phyloP scores from a whole-genome alignment of 2,888 invertebrate genomes.

The Drosophila buzzatii region DNA sequence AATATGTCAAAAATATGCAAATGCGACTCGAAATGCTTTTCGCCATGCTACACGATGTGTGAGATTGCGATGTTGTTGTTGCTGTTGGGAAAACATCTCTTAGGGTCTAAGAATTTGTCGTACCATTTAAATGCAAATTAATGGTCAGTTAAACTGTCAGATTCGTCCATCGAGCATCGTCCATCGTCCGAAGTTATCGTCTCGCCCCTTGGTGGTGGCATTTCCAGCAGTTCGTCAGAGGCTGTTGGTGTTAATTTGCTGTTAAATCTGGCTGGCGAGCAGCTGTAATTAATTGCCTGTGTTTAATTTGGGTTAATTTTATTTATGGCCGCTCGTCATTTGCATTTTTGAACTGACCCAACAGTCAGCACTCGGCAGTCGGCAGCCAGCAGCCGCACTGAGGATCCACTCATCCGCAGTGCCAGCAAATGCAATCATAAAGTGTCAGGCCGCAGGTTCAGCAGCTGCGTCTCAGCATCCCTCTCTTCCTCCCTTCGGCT shows the following conservation, averaged over 20 bases:
- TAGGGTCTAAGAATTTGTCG: slow-evolving; percentile 60
- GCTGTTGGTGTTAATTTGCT: slow-evolving; percentile 81
- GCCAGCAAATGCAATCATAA: slow-evolving; percentile 68
- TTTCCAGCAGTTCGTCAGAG: slow-evolving; percentile 43
- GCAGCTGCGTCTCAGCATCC: background rate
- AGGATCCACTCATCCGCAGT: slow-evolving; percentile 41
- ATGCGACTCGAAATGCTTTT: slow-evolving; percentile 43
- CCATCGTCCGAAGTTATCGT: background rate
- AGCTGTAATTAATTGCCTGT: slow-evolving; percentile 79
- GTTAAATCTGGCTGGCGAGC: slow-evolving; percentile 76
- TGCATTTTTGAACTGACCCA: slow-evolving; percentile 53
- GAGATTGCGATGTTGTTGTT: slow-evolving; percentile 20
- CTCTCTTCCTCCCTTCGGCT: too few relatives aligned
- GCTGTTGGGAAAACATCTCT: slow-evolving; percentile 47
- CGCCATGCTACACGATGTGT: slow-evolving; percentile 39
- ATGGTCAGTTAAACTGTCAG: slow-evolving; percentile 81
- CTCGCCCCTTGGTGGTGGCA: slow-evolving; percentile 36
- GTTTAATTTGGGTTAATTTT: slow-evolving; percentile 81
- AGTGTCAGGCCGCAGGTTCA: slow-evolving; percentile 58
- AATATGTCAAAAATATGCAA: slow-evolving; percentile 78
- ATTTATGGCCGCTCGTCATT: slow-evolving; percentile 75
- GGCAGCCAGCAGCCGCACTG: slow-evolving; percentile 22
- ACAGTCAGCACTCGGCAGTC: background rate
- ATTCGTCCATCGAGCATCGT: slow-evolving; percentile 35
- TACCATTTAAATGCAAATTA: slow-evolving; percentile 77